Conservation (phyloP, 2,113 vertebrate genomes). For the Hirundichthys speculiger region DNA sequence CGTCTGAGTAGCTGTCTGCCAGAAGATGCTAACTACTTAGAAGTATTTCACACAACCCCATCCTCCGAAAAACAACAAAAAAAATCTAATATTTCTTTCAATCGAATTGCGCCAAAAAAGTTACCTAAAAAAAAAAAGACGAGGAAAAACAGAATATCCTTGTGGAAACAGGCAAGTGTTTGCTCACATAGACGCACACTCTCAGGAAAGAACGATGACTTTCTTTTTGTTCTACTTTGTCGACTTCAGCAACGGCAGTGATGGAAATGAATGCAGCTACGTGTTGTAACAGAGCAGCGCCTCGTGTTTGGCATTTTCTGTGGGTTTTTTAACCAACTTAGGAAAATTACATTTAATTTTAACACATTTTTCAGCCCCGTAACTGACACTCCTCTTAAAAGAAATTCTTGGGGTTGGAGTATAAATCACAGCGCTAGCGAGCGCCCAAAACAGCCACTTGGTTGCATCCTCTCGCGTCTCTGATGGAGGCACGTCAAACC, state of each 20-base stretch:
- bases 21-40: no score
- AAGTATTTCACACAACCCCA: no score
- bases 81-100: background rate
- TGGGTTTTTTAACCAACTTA: constrained; percentile 16
- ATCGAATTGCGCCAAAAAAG: background rate
- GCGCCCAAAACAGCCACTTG: background rate
- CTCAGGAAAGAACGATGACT: background rate
- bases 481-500: constrained; percentile 10
- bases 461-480: constrained; percentile 10
- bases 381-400: constrained; percentile 8
- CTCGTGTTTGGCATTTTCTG: background rate
- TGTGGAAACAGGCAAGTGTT: background rate
- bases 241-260: background rate
- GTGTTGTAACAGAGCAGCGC: constrained; percentile 25
- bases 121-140: background rate
- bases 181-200: constrained; percentile 1
- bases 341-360: constrained; percentile 42
- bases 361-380: background rate
- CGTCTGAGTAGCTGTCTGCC: no score
- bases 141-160: background rate
- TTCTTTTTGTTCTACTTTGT: constrained; percentile 5
- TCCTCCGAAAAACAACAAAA: no score
- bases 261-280: constrained; percentile 4
- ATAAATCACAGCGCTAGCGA: constrained; percentile 2
- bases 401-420: background rate